Base-by-base conservation (phyloP, 2,113 vertebrate genomes). In the Asarcornis scutulata region DNA sequence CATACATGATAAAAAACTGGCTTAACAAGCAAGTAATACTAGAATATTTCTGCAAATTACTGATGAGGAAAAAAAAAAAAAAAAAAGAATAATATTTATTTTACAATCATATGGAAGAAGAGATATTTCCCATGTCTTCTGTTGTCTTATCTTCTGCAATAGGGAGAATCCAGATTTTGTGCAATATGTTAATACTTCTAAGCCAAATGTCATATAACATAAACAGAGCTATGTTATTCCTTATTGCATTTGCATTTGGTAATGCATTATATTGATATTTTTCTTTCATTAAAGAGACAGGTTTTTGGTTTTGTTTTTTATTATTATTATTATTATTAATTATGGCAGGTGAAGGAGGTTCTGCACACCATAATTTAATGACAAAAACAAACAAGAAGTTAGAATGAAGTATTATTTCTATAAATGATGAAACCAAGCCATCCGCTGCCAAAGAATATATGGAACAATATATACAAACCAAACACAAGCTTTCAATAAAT, bases 221-320 rank as follows among this genome's bases (percentile, higher is more conserved):
- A 94, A 96, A 27, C 83, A 93, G 93, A 97, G 66, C 60, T 97
- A 91, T 96, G 88, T 96, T 96, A 91, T 80, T 96, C 53, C 58
- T 87, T 94, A 92, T 23, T 94, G 59, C 94, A 59, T 88, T 97
- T 96, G 76, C 91, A 82, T 97, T 96, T 25, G 58, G 86, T 93
- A 96, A 96, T 89, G 96, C 77, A 91, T 96, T 97, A 88, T 96
- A 83, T 26, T 95, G 89, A 93, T 0, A 55, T 80, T 92, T 97
- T 97, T 95, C 83, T 96, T 97, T 97, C 84, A 96, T 97, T 97
- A 94, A 97, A 97, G 95, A 97, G 77, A 93, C 76, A 95, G 38
- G 94, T 95, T 89, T 52, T 79, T 78, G 80, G 86, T 52, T 75
- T 46, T 86, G 84, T 38, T 86, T 25, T 23, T 17, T 11, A 11